Evolutionary conservation across 2,888 invertebrate genomes (phyloP).

Genomic region (Synergus itoensis): DNA sequence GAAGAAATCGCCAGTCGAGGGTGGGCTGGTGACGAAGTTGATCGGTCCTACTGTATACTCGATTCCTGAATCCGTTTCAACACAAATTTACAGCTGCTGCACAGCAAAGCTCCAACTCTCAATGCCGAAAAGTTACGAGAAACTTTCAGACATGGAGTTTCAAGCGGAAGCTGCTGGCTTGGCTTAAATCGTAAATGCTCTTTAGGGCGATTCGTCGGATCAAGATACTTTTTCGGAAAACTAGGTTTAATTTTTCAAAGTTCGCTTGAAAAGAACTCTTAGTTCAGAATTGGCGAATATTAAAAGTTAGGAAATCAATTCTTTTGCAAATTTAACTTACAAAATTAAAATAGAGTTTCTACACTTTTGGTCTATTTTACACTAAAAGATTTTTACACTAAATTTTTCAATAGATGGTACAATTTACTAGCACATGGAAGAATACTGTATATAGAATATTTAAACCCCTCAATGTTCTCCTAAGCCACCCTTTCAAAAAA

Average conservation of each 20-base stretch:
- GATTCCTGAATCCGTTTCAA: conserved; percentile 39
- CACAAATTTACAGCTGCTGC: conserved; percentile 40
- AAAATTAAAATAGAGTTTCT: too few species aligned
- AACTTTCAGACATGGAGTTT: conserved; percentile 39
- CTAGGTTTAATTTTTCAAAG: neutral
- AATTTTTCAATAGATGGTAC: too few species aligned
- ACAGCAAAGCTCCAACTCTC: conserved; percentile 34
- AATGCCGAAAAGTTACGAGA: conserved; percentile 37
- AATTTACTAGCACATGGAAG: neutral
- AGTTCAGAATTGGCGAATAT: neutral
- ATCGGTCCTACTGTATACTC: conserved; percentile 36
- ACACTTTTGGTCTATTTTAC: too few species aligned
- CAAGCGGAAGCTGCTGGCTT: conserved; percentile 30
- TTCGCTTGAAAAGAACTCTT: neutral
- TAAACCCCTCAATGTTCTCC: neutral
- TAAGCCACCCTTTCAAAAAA: too few species aligned
- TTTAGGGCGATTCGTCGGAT: conserved; percentile 13
- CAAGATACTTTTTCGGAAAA: conserved; percentile 4
- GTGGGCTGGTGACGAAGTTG: conserved; percentile 36
- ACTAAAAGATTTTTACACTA: too few species aligned
- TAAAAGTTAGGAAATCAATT: neutral
- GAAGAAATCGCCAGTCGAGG: conserved; percentile 30
- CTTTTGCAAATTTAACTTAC: neutral
- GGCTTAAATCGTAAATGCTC: conserved; percentile 31
- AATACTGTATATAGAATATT: neutral